A percentile compares a stretch with the other conserved stretches of the same genome.
These are phyloP conservation scores for Mactra quadrangularis DNA, from an alignment of 1,140 invertebrate genomes.

Conservation along the genomic window DNA sequence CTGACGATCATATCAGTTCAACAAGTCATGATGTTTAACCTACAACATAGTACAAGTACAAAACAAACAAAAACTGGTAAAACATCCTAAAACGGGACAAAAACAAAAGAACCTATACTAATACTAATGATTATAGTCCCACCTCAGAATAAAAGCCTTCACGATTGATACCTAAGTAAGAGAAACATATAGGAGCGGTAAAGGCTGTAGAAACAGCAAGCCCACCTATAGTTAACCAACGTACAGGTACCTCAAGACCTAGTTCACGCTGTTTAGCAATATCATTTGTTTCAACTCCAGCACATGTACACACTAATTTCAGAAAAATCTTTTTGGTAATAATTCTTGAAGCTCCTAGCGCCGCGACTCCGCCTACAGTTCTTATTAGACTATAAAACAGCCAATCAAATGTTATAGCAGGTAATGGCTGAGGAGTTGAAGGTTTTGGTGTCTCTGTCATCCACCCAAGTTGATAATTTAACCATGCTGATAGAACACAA, in stretches of 20 bases:
- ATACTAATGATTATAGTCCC: not conserved
- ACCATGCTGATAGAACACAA: conserved; percentile 12
- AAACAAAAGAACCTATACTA: too few species aligned
- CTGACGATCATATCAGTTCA: too few species aligned
- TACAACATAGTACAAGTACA: too few species aligned
- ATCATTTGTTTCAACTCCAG: conserved; percentile 56
- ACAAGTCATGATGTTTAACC: too few species aligned
- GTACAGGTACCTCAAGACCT: conserved; percentile 58
- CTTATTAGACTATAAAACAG: conserved; percentile 36
- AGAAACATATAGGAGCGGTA: conserved; percentile 39
- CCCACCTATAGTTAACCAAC: conserved; percentile 50
- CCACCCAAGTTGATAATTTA: conserved; percentile 55
- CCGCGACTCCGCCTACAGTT: conserved; percentile 35
- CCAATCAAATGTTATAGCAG: conserved; percentile 32
- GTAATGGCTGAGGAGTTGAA: conserved; percentile 7
- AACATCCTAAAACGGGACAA: conserved; percentile 4
- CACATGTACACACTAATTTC: conserved; percentile 48
- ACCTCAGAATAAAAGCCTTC: conserved; percentile 37
- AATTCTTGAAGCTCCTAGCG: conserved; percentile 31
- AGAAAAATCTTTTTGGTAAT: conserved; percentile 52
- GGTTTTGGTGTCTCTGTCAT: conserved; percentile 14
- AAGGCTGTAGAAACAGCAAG: conserved; percentile 45
- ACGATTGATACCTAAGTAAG: conserved; percentile 39
- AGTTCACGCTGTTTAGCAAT: conserved; percentile 48
- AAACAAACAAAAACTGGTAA: not conserved